Percentiles rank a stretch among this genome's conserved stretches.
Conservation (phyloP, 2,113 vertebrate genomes). For the Rafetus swinhoei region DNA sequence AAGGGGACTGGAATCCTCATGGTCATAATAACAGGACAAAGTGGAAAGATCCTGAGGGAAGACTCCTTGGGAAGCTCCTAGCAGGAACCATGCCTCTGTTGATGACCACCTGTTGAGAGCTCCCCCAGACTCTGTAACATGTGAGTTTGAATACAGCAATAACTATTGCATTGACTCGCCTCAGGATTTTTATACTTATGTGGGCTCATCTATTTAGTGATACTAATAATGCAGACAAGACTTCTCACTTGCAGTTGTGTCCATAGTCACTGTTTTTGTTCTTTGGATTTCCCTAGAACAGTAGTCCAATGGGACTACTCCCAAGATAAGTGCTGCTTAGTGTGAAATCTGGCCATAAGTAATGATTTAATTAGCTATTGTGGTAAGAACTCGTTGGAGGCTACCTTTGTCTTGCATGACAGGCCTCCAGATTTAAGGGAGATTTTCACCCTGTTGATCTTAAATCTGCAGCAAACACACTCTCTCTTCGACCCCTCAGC, state of each 20-base stretch:
- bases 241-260: not conserved
- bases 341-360: not conserved
- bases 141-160: not conserved
- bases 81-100: not conserved
- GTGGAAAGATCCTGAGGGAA: not conserved
- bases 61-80: not conserved
- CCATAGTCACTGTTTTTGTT: not conserved
- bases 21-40: not conserved
- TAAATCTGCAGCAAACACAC: not conserved
- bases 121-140: not conserved
- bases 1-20: not conserved
- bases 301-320: no score
- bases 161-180: not conserved
- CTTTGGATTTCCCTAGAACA: not conserved
- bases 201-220: not conserved
- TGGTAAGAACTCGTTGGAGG: not conserved
- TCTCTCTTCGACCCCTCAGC: rapidly evolving
- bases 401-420: not conserved
- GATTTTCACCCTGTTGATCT: not conserved
- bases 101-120: not conserved
- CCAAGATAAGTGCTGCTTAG: not conserved
- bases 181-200: not conserved
- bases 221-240: not conserved
- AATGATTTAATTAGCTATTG: not conserved
- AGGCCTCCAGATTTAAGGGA: not conserved